Percentiles rank a stretch among this genome's conserved stretches.
Evolutionary conservation across 2,888 invertebrate species (phyloP).

Genomic region (Lasioglossum malachurum): DNA sequence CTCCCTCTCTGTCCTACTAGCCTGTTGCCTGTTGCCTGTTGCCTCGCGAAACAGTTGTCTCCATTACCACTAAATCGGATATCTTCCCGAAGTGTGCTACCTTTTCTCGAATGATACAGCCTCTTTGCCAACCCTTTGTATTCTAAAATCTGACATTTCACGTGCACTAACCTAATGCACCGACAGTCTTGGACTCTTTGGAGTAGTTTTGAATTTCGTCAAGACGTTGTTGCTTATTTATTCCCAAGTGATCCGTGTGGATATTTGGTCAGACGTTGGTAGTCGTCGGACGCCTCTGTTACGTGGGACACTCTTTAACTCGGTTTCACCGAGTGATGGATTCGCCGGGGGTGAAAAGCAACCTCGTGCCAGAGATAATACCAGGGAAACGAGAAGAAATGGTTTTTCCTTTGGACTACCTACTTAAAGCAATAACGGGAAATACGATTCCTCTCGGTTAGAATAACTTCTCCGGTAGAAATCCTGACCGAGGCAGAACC

Average conservation of each 20-base stretch:
- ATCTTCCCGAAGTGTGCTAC: neutral
- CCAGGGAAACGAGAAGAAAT: conserved; percentile 26
- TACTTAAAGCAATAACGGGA: neutral
- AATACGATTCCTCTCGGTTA: neutral
- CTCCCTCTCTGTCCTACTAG: neutral
- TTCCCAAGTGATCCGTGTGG: too few relatives aligned
- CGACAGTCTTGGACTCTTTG: too few relatives aligned
- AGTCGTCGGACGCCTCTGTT: neutral
- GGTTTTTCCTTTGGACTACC: neutral
- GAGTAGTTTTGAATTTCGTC: too few relatives aligned
- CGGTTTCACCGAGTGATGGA: conserved; percentile 37
- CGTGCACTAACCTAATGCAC: too few relatives aligned
- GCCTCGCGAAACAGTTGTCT: neutral
- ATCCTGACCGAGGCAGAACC: neutral
- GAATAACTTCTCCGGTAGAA: neutral
- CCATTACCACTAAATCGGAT: neutral
- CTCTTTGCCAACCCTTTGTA: neutral
- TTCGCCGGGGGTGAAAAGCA: neutral
- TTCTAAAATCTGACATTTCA: too few relatives aligned
- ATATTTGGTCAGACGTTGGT: too few relatives aligned
- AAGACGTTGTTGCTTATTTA: too few relatives aligned
- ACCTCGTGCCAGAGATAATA: conserved; percentile 4
- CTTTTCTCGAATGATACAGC: neutral
- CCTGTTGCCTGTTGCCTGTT: conserved; percentile 1
- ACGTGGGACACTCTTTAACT: conserved; percentile 20